Conservation (phyloP, 2,113 vertebrate genomes). For the Microcebus ravelobensis region DNA sequence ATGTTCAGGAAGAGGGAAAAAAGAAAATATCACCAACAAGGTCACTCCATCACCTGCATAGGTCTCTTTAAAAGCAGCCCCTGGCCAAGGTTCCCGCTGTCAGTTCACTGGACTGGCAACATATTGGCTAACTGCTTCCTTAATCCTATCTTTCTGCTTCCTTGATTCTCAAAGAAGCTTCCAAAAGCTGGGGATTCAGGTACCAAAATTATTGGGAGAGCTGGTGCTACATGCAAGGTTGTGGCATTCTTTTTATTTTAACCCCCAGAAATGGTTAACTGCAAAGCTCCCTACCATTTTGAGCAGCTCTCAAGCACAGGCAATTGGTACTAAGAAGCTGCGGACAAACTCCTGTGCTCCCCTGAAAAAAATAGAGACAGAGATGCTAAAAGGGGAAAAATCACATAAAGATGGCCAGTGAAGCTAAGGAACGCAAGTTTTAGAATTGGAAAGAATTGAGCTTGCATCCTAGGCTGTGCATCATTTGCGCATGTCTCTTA, state of each 20-base stretch:
- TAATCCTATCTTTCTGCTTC: conserved; percentile 52
- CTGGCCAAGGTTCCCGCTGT: background rate
- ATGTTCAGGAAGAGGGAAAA: background rate
- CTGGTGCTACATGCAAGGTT: background rate
- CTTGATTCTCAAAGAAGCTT: conserved; percentile 16
- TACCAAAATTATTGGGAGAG: background rate
- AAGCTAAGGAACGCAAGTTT: background rate
- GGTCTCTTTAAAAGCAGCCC: background rate
- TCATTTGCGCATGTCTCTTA: background rate
- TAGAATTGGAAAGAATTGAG: background rate
- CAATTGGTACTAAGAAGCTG: background rate
- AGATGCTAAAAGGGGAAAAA: background rate
- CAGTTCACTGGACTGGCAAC: background rate
- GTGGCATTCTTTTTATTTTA: background rate
- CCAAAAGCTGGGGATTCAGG: background rate
- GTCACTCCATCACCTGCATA: background rate
- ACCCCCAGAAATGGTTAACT: background rate
- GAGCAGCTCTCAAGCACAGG: background rate
- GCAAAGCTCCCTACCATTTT: background rate
- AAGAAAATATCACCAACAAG: background rate
- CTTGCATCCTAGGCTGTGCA: background rate
- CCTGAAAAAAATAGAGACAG: background rate
- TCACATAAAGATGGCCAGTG: background rate
- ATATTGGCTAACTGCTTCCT: background rate
- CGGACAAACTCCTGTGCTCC: background rate